A percentile compares a stretch with the other conserved stretches of the same genome.
Conservation (phyloP, 2,113 vertebrate genomes). For the Nycticorax nycticorax region DNA sequence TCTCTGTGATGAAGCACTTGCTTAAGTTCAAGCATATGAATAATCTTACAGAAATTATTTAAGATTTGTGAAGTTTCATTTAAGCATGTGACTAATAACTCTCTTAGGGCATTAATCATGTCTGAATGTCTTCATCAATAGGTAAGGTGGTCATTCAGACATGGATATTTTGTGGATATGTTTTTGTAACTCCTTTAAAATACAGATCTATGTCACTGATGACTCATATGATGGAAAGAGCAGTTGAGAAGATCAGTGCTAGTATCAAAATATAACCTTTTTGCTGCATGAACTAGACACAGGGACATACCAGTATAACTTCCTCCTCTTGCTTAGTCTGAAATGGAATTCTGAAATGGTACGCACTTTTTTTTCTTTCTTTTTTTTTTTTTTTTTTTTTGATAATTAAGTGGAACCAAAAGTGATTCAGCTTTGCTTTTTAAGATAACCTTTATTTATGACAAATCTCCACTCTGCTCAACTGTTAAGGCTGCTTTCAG, state of each 20-base stretch:
- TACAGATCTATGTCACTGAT: not conserved
- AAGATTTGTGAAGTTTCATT: not conserved
- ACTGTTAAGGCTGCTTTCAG: not conserved
- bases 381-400: not conserved
- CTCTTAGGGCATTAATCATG: not conserved
- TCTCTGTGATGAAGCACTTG: not conserved
- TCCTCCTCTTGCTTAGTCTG: not conserved
- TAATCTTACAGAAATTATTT: not conserved
- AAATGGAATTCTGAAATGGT: not conserved
- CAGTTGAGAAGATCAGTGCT: not conserved
- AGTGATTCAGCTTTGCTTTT: not conserved
- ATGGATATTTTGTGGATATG: not conserved
- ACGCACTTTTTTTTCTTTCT: rapidly evolving
- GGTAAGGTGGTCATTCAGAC: not conserved
- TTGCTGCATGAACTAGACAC: not conserved
- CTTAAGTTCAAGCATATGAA: not conserved
- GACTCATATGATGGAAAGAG: not conserved
- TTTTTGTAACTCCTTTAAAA: not conserved
- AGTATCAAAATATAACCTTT: not conserved
- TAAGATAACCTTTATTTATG: not conserved
- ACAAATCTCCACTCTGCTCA: not conserved
- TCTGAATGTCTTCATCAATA: not conserved
- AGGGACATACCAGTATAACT: not conserved
- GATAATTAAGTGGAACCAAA: not conserved
- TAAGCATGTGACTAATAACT: not conserved